Conservation (phyloP, 2,888 invertebrate species). For the Cabera pusaria region DNA sequence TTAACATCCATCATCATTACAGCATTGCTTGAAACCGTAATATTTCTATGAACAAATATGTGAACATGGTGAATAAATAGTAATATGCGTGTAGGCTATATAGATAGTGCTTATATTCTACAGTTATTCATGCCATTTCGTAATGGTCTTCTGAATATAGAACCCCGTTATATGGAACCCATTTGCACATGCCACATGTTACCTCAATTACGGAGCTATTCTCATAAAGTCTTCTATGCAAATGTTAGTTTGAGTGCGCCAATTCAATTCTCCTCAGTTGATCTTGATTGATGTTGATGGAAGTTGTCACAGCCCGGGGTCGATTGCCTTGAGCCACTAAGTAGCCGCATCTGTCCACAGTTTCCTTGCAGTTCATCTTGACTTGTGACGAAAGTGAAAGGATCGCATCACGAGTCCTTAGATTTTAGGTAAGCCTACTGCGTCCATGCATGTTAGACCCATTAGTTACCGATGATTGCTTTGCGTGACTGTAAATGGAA, state of each 20-base stretch:
- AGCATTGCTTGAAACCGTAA: slow-evolving; percentile 7
- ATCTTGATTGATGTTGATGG: slow-evolving; percentile 51
- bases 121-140: slow-evolving; percentile 48
- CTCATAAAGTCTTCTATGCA: slow-evolving; percentile 53
- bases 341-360: slow-evolving; percentile 42
- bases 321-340: slow-evolving; percentile 46
- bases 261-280: slow-evolving; percentile 53
- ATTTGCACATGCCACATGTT: slow-evolving; percentile 67
- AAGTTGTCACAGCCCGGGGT: slow-evolving; percentile 37
- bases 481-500: slow-evolving; percentile 28
- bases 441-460: slow-evolving; percentile 23
- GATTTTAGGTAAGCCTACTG: slow-evolving; percentile 25
- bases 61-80: no score
- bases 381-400: slow-evolving; percentile 56
- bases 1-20: slow-evolving; percentile 29
- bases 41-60: slow-evolving; percentile 8
- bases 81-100: slow-evolving; percentile 19
- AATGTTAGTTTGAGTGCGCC: slow-evolving; percentile 63
- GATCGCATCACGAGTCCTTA: slow-evolving; percentile 34
- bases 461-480: slow-evolving; percentile 33
- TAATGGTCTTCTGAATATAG: slow-evolving; percentile 50
- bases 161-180: slow-evolving; percentile 65
- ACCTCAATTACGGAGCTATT: slow-evolving; percentile 62
- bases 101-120: slow-evolving; percentile 28
- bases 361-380: slow-evolving; percentile 43